phyloP scores from a whole-genome alignment of 2,888 invertebrate species.

The Frankliniella intonsa region DNA sequence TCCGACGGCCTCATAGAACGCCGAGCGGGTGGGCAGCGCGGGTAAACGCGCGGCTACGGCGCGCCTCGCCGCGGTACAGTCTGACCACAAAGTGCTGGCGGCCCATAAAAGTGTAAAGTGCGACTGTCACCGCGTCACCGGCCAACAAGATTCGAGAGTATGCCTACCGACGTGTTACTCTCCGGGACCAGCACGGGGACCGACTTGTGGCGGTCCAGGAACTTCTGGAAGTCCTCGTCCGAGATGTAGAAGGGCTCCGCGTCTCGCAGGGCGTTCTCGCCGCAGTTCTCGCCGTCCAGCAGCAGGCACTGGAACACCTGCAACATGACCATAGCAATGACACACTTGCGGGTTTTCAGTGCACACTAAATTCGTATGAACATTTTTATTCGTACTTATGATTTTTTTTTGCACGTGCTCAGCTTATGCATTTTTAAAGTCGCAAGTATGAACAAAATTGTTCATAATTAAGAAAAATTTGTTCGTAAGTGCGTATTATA shows the following conservation, averaged over 20 bases:
- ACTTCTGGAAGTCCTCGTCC: slow-evolving; percentile 47
- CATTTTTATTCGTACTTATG: too few relatives aligned
- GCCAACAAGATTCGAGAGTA: slow-evolving; percentile 17
- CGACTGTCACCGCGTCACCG: too few relatives aligned
- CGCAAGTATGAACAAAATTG: too few relatives aligned
- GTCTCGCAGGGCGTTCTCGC: slow-evolving; percentile 47
- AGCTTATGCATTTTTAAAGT: too few relatives aligned
- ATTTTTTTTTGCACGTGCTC: too few relatives aligned
- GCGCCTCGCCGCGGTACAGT: not conserved
- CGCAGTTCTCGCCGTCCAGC: slow-evolving; percentile 51
- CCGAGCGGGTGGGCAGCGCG: too few relatives aligned
- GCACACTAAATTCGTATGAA: too few relatives aligned
- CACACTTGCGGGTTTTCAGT: too few relatives aligned
- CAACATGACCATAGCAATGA: not conserved
- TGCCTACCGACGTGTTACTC: slow-evolving; percentile 44
- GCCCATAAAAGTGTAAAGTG: not conserved
- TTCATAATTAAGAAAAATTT: too few relatives aligned
- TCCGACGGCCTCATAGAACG: too few relatives aligned
- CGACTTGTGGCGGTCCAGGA: slow-evolving; percentile 47
- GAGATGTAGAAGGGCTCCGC: slow-evolving; percentile 49
- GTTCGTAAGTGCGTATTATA: too few relatives aligned
- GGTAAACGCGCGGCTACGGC: too few relatives aligned
- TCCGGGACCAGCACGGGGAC: slow-evolving; percentile 50
- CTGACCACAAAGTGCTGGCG: not conserved
- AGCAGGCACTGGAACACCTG: slow-evolving; percentile 52